These are phyloP conservation scores for Molossus alvarezi DNA, from an alignment of 2,797 vertebrate species.

Conservation along the genomic window DNA sequence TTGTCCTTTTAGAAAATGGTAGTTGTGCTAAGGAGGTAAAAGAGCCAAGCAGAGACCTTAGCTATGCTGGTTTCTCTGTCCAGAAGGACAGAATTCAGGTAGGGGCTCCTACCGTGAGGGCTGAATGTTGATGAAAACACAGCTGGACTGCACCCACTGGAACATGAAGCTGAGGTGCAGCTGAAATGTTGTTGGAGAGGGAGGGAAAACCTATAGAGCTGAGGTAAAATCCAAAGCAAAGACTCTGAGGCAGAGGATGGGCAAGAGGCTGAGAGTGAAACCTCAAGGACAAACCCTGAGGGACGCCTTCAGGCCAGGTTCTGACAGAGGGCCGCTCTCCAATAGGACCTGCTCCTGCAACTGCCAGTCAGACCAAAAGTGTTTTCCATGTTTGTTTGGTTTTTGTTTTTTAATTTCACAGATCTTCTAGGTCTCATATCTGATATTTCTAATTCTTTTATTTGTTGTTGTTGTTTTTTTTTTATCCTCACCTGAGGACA, in stretches of 20 bases:
- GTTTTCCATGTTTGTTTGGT: background rate
- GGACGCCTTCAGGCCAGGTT: background rate
- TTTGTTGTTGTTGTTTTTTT: too few relatives aligned
- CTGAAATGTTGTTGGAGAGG: background rate
- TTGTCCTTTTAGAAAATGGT: background rate
- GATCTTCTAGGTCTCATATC: background rate
- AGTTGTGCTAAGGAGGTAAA: background rate
- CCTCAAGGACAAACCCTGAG: background rate
- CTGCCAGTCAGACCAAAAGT: background rate
- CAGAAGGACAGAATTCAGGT: background rate
- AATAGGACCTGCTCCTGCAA: background rate
- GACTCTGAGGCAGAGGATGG: background rate
- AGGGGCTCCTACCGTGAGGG: background rate
- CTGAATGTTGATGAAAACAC: background rate
- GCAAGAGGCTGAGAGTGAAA: background rate
- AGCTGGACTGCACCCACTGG: background rate
- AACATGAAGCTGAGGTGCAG: background rate
- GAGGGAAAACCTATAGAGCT: accelerated
- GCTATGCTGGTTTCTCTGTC: background rate
- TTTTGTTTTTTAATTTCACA: background rate
- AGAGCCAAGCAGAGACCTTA: background rate
- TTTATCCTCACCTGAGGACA: too few relatives aligned
- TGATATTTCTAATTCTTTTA: background rate
- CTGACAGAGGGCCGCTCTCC: background rate
- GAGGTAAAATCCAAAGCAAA: background rate